Evolutionary conservation across 2,797 vertebrate genomes (phyloP), one percentile per base, ranked within the genome.

Genomic region (Manis javanica): DNA sequence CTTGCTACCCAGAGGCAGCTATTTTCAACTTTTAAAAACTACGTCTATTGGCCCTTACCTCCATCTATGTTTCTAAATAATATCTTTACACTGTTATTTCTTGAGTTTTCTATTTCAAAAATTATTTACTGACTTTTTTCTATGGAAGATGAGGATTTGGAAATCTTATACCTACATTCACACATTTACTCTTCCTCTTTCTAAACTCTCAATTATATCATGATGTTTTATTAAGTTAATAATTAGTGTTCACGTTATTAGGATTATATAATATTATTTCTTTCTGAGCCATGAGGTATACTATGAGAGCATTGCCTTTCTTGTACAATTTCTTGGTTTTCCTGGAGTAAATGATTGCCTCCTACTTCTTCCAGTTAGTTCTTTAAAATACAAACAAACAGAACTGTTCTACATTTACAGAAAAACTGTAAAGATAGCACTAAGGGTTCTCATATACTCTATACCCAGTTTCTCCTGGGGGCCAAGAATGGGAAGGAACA

Each of bases 71-170:
- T 57, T 85, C 71, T 88, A 83, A 87, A 61, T 83, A 77, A 26
- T 87, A 87, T 53, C n/a, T 82, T 81, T 55, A 59, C 55, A 15
- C 42, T 84, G 37, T 57, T 89, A 75, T 59, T 93, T 95, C 75
- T 90, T 53, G n/a, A 92, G 39, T 87, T 82, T 96, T 87, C 42
- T 63, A 57, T 51, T 74, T 57, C 55, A 86, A 26, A 71, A 34
- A 69, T 57, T 74, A 49, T 72, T 85, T 53, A 90, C 34, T 49
- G 26, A 87, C 39, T 59, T 90, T 29, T n/a, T 87, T 53, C 84
- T 66, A 78, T 31, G n/a, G 46, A 79, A 89, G 51, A 72, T 39
- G 10, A 94, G 42, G 55, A 55, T 68, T 66, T 87, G 42, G 23
- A 84, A 69, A 42, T 77, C 31, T 71, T 81, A 75, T 26, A 24